Base-by-base conservation (phyloP, 2,888 invertebrate species). In the Sarcophaga subvicina region DNA sequence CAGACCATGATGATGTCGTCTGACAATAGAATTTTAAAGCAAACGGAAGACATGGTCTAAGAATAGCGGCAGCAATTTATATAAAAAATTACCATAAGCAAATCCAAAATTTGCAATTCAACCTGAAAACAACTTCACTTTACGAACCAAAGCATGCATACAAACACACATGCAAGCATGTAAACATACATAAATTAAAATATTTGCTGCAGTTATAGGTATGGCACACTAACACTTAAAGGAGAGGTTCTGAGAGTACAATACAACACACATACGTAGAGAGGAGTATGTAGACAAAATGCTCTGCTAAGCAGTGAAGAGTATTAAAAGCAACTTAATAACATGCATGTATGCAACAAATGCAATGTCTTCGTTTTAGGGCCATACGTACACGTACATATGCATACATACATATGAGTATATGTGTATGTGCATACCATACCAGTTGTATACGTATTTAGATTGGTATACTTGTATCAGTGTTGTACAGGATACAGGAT, bases 401-500 rank as follows among this genome's bases (percentile, higher is more conserved):
- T 45, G 8, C 4, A n/a, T 45, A 0, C 4, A 66, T 17, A 66
- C 14, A 66, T 17, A 37, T 6, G 6, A 8, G 6, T 37, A 37
- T 5, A 54, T 45, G 4, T 22, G 20, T 47, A 11, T 67, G 20
- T 25, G 27, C 47, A 45, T 67, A 49, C 20, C 37, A 8, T 37
- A 22, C 22, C 1, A 69, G 14, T 22, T 75, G 54, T 59, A 70
- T 47, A 14, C 27, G 67, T 72, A n/a, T 27, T 66, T 37, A 22
- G 54, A 54, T 17, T 54, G 17, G 25, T 60, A 66, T 67, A 25
- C 67, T 60, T 72, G 22, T 71, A 47, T 75, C 22, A 81, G 83
- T 85, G 79, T 80, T 70, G 37, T 83, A 80, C 85, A 85, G 86
- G 87, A 81, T 87, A 82, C 89, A 89, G 89, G 89, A 88, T 89